Base-by-base conservation (phyloP, 1,140 invertebrate genomes). In the Adoxophyes honmai region DNA sequence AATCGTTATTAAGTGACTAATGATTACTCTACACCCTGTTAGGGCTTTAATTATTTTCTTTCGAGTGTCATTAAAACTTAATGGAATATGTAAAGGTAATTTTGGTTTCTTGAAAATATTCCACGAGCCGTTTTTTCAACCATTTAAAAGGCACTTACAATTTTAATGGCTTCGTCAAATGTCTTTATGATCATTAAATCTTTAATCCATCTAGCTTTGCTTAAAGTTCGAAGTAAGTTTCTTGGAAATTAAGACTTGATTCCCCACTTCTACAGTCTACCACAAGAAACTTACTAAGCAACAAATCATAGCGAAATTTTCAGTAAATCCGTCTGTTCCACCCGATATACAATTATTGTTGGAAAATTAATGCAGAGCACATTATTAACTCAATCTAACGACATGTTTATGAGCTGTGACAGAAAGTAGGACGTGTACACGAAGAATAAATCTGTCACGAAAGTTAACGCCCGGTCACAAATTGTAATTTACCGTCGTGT, bases 331-430 rank as follows among this genome's bases (percentile, higher is more conserved):
- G 42, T 8, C 21, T 48, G 10, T 6, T 11, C n/a, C 4, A 38
- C n/a, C 36, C 36, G 14, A 28, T 16, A 48, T 11, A 48, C 42
- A 61, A 67, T 73, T 60, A 66, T 73, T 68, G 64, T 33, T 62
- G 18, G 48, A 60, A 64, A 68, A 65, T 70, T 64, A 70, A 73
- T 67, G 70, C 55, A 66, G 34, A 44, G 60, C 52, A 64, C 39
- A 64, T 65, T 76, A 78, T 79, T 77, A 79, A 84, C 81, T 80
- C 68, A 73, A 76, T 63, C 62, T 76, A 78, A 78, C 66, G 83
- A 84, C 74, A 74, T 84, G 60, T 86, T 86, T 86, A 86, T 75
- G 81, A 75, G 73, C 62, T 78, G 78, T 65, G 81, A 83, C 66
- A 75, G 69, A 76, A 74, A 81, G 66, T 78, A 73, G 78, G 78